These are phyloP conservation scores for Marronus borbonicus DNA, from an alignment of 2,888 invertebrate species.

Conservation along the genomic window DNA sequence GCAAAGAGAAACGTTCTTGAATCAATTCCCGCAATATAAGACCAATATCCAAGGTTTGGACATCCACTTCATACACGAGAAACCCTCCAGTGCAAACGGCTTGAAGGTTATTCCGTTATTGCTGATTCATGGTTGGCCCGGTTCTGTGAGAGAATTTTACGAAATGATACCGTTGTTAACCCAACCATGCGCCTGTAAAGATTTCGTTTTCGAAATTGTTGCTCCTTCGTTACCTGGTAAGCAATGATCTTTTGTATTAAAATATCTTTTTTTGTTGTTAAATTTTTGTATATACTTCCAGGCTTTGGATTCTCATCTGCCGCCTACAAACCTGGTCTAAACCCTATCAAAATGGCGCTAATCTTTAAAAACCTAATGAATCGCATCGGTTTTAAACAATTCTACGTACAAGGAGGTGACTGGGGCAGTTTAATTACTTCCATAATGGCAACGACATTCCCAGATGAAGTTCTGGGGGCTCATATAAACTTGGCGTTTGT, in stretches of 20 bases:
- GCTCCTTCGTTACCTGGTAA: constrained; percentile 73
- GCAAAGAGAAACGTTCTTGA: constrained; percentile 75
- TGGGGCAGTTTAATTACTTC: constrained; percentile 83
- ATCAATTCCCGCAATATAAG: constrained; percentile 79
- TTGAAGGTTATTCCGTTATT: constrained; percentile 76
- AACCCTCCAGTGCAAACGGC: constrained; percentile 69
- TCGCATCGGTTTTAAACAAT: constrained; percentile 77
- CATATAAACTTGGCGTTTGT: constrained; percentile 66
- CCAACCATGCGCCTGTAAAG: constrained; percentile 71
- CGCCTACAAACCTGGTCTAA: constrained; percentile 76
- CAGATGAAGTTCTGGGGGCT: constrained; percentile 73
- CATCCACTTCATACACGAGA: constrained; percentile 80
- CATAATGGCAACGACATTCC: constrained; percentile 77
- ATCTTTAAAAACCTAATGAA: constrained; percentile 80
- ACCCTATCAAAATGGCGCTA: constrained; percentile 73
- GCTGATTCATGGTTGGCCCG: constrained; percentile 92
- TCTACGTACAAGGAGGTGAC: constrained; percentile 85
- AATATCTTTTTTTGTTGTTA: constrained; percentile 49
- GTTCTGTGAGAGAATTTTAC: constrained; percentile 87
- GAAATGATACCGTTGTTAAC: constrained; percentile 79
- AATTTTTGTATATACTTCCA: background rate
- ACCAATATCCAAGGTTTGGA: constrained; percentile 82
- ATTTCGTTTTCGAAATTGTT: constrained; percentile 79
- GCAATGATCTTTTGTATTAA: background rate
- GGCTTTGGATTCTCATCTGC: constrained; percentile 72